Percentiles rank a stretch among this genome's conserved stretches.
phyloP scores from a whole-genome alignment of 2,888 invertebrate species.

The Drosophila mimica region DNA sequence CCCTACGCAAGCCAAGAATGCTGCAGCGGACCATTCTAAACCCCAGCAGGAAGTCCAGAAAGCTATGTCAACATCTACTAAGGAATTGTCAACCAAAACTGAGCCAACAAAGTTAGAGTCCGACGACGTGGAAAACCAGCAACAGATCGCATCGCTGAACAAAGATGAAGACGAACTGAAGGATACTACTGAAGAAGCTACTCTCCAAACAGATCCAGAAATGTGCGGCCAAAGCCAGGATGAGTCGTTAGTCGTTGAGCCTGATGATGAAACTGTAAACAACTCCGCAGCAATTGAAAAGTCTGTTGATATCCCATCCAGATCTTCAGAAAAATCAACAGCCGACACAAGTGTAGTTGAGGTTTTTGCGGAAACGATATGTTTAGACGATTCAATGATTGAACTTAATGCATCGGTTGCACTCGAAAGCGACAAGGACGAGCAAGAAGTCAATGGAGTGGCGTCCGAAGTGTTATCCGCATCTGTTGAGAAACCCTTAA shows the following conservation, averaged over 20 bases:
- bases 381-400: not conserved
- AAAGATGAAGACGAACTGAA: not conserved
- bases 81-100: not conserved
- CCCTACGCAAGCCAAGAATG: not conserved
- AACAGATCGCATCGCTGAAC: not conserved
- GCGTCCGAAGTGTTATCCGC: not conserved
- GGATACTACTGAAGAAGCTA: not conserved
- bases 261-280: not conserved
- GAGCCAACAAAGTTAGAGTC: not conserved
- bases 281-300: not conserved
- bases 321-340: slow-evolving; percentile 2
- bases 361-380: not conserved
- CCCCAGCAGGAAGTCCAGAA: not conserved
- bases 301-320: not conserved
- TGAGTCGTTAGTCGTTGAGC: not conserved
- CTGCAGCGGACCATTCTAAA: not conserved
- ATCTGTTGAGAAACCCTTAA: not conserved
- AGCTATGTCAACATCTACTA: not conserved
- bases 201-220: not conserved
- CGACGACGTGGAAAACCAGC: not conserved
- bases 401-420: not conserved
- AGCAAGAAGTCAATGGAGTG: not conserved
- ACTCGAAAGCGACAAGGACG: not conserved
- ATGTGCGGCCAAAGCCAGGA: not conserved
- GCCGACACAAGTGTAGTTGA: not conserved